Evolutionary conservation across 2,113 vertebrate species (phyloP), one percentile per base, ranked within the genome.

Genomic region (Eira barbara): DNA sequence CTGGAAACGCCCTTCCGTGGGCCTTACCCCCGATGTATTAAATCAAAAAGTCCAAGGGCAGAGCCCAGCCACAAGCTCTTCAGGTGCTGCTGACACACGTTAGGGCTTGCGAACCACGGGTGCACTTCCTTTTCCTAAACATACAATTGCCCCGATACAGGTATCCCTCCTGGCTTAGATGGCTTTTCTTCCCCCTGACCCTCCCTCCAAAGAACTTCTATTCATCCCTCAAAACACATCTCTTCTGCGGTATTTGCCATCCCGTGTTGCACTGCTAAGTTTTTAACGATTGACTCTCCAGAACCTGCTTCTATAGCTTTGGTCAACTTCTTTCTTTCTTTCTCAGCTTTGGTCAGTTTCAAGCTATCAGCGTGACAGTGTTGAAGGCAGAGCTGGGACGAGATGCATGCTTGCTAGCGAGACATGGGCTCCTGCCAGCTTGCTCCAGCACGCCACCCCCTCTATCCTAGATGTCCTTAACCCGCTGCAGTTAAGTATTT

Each of bases 61-160:
- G 21, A 17, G 21, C 17, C 59, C 31, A 55, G 89, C 31, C n/a
- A 36, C 23, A 49, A 71, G 25, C 27, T 42, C 73, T 73, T n/a
- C 69, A 23, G 42, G 47, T 61, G 76, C 23, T 39, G 3, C n/a
- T 67, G 27, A 15, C 13, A 31, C 23, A 23, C 3, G 1, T 14
- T 65, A 7, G 15, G 3, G 36, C 27, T 8, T n/a, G 55, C 71
- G 10, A 67, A 34, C 76, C 52, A 17, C 2, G 6, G 20, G 21
- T 7, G 17, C 52, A 27, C n/a, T 21, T 69, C 3, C 7, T 12
- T 79, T 69, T 67, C 81, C 92, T 39, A 78, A 57, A 45, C 10
- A 1, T 3, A 4, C 3, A 4, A 14, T 59, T 81, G 49, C 45
- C 7, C 79, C 14, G 12, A 2, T 34, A 0, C 15, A 1, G 11